phyloP scores from a whole-genome alignment of 23 tunicate species.

The Trididemnum miniatum region DNA sequence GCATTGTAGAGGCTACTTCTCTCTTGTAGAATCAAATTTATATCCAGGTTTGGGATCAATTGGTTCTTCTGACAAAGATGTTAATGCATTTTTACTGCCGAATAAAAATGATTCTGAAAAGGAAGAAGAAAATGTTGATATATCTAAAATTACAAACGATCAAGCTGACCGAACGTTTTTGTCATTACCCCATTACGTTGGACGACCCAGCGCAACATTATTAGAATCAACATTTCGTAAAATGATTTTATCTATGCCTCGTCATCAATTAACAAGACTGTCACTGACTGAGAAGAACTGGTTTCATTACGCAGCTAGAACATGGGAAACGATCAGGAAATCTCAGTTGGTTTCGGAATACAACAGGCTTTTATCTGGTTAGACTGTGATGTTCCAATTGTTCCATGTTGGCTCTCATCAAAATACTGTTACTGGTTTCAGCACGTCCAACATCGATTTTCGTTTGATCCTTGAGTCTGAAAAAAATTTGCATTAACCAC shows the following conservation, averaged over 20 bases:
- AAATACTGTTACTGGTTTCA: too few species aligned
- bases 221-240: slow-evolving; percentile 59
- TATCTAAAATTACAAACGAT: slow-evolving; percentile 58
- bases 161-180: slow-evolving; percentile 46
- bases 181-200: slow-evolving; percentile 52
- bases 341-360: slow-evolving; percentile 83
- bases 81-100: slow-evolving; percentile 68
- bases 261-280: slow-evolving; percentile 57
- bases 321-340: slow-evolving; percentile 90
- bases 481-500: too few species aligned
- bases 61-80: slow-evolving; percentile 36
- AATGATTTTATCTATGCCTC: slow-evolving; percentile 83
- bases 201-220: slow-evolving; percentile 42
- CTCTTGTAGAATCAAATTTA: slow-evolving; percentile 49
- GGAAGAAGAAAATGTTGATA: slow-evolving; percentile 53
- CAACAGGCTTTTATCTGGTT: slow-evolving; percentile 58
- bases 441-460: too few species aligned
- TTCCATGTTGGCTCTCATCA: too few species aligned
- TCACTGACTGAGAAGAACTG: slow-evolving; percentile 82
- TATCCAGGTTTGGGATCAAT: slow-evolving; percentile 59
- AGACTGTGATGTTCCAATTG: too few species aligned
- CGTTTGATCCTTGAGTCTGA: too few species aligned
- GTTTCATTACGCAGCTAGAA: slow-evolving; percentile 96
- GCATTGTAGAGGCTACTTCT: slow-evolving; percentile 56
- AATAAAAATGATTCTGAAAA: slow-evolving; percentile 31